Evolutionary conservation across 2,888 invertebrate species (phyloP), one percentile per base, ranked within the genome.

Genomic region (Gonocerus acuteangulatus): DNA sequence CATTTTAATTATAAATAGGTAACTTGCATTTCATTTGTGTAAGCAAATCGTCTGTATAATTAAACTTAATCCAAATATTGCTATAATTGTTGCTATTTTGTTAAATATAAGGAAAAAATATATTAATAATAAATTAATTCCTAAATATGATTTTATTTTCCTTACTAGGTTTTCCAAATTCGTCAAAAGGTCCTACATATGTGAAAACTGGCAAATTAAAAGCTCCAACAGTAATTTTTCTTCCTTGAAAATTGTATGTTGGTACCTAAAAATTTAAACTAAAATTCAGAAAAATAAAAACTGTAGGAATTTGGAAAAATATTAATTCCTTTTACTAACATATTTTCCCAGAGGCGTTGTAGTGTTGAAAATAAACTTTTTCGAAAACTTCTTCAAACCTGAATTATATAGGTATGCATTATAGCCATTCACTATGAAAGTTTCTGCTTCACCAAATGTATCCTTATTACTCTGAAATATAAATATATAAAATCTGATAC

Each of bases 181-280:
- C 16, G 15, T 42, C 42, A 13, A 54, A 1, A n/a, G 44, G 54
- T 1, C 54, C 54, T 1, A 16, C 15, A 9, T 19, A n/a, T 44
- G 44, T 21, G 9, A 42, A 54, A 36, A 54, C 19, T 18, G 54
- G 22, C 15, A 54, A 15, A 54, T 54, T 54, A 44, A 54, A 54
- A 23, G 39, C 13, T 19, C 22, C 44, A 1, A 44, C 23, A 1
- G 54, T 42, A 11, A 54, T 23, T 16, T 42, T 21, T 6, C 44
- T 34, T 4, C 54, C 54, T 11, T 42, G 19, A 21, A 54, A 54
- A 22, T 54, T 54, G 21, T 23, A 21, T 9, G 36, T 54, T 42
- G 3, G 11, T 21, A 1, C 39, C 54, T 54, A 23, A 23, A 22
- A 54, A 15, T 16, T 18, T 21, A 48, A 48, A 44, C 6, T 48